Conservation (phyloP, 2,797 vertebrate genomes). For the Tamandua tetradactyla region DNA sequence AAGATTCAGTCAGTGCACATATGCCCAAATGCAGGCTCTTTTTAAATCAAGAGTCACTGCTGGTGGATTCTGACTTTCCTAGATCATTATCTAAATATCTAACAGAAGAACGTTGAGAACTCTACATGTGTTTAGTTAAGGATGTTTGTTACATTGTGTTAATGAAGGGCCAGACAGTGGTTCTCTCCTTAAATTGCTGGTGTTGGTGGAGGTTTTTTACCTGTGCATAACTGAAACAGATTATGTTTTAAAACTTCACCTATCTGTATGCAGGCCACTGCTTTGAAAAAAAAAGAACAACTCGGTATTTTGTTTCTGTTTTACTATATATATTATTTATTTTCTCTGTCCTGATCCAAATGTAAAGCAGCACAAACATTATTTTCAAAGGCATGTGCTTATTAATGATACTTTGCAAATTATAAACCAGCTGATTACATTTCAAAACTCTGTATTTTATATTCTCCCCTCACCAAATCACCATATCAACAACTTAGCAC, state of each 20-base stretch:
- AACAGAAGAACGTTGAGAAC: not conserved
- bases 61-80: not conserved
- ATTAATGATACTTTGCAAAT: slow-evolving; percentile 1
- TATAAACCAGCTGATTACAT: not conserved
- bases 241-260: slow-evolving; percentile 27
- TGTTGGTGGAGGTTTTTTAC: not conserved
- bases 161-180: not conserved
- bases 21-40: not conserved
- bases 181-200: not conserved
- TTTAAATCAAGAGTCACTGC: not conserved
- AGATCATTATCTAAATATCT: slow-evolving; percentile 25
- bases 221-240: not conserved
- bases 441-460: not conserved
- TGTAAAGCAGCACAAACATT: not conserved
- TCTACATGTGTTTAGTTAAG: not conserved
- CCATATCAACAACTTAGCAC: not conserved
- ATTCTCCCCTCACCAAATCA: not conserved
- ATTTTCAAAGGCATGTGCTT: slow-evolving; percentile 10
- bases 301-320: slow-evolving; percentile 33
- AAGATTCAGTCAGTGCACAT: not conserved
- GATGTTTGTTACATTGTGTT: slow-evolving; percentile 2
- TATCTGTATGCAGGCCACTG: not conserved
- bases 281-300: slow-evolving; percentile 23
- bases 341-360: not conserved
- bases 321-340: slow-evolving; percentile 16